A percentile compares a stretch with the other conserved stretches of the same genome.
Evolutionary conservation across 2,797 vertebrate genomes (phyloP).

Genomic region (Labroides dimidiatus): DNA sequence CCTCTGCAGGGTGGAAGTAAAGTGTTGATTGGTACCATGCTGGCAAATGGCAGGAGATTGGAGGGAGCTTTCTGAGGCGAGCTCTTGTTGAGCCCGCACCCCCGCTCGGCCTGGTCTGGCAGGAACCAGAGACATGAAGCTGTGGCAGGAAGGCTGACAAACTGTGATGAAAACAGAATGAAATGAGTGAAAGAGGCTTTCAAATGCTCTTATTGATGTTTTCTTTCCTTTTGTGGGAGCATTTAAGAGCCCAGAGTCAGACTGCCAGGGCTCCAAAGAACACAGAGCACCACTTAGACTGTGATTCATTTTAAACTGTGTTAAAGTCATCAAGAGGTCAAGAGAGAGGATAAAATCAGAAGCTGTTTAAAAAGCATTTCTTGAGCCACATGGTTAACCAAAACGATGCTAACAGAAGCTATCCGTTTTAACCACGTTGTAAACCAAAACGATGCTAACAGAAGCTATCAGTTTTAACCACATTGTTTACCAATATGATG

Average conservation of each 20-base stretch:
- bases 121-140: constrained; percentile 55
- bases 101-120: constrained; percentile 52
- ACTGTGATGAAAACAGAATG: constrained; percentile 49
- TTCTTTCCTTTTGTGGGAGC: constrained; percentile 21
- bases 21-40: constrained; percentile 83
- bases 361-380: no score
- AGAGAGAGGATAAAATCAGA: no score
- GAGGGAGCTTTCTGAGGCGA: constrained; percentile 56
- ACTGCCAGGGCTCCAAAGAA: not conserved
- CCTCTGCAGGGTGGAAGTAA: constrained; percentile 66
- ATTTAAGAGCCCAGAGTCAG: constrained; percentile 8
- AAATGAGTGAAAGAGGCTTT: constrained; percentile 43
- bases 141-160: constrained; percentile 11
- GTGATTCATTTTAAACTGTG: not conserved
- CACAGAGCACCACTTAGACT: not conserved
- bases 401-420: no score
- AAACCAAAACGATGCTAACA: no score
- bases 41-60: constrained; percentile 76
- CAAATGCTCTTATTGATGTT: constrained; percentile 42
- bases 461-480: no score
- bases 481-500: no score
- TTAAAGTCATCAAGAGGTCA: not conserved
- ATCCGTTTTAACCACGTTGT: no score
- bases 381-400: no score
- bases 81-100: constrained; percentile 52